Base-by-base conservation (phyloP, 2,888 invertebrate genomes). In the Amiota mariae region DNA sequence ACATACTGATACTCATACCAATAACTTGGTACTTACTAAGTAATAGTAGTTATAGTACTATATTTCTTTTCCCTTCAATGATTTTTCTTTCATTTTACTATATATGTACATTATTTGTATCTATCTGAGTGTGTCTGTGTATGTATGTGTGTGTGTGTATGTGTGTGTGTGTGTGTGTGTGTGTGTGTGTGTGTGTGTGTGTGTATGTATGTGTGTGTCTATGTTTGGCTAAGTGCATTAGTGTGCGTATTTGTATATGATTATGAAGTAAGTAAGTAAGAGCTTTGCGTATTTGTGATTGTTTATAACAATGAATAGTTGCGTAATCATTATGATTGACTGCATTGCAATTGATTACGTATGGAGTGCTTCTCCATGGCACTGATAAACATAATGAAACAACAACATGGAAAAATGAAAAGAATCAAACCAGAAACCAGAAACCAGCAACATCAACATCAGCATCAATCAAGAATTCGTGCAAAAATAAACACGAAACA, bases 181-280 rank as follows among this genome's bases (percentile, higher is more conserved):
- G 46, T 46, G 8, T 18, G 49, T 64, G 63, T 70, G 70, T 67
- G 68, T 54, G n/a, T 61, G 68, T 68, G 51, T 54, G 49, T 59
- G 64, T 46, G 47, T 56, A 48, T 74, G 66, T 66, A 54, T 70
- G 48, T 72, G 18, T 20, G 8, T 13, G 49, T 49, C n/a, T 8
- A 12, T 47, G 47, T 64, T 4, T n/a, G 15, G 10, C n/a, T 47
- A 47, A 48, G 11, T 47, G 48, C 15, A 10, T 46, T 8, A 20
- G 36, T 49, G 47, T 15, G 8, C 36, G 36, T 36, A 36, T 36
- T 36, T 56, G 63, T 47, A 54, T 61, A 67, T 74, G 46, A 56
- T 20, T 46, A 8, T 18, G 49, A 57, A 54, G 56, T 56, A 61
- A 68, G 47, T 12, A 46, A 61, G 61, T 36, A 46, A 61, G 61